phyloP scores from a whole-genome alignment of 2,888 invertebrate species.

The Lasioglossum marginatum region DNA sequence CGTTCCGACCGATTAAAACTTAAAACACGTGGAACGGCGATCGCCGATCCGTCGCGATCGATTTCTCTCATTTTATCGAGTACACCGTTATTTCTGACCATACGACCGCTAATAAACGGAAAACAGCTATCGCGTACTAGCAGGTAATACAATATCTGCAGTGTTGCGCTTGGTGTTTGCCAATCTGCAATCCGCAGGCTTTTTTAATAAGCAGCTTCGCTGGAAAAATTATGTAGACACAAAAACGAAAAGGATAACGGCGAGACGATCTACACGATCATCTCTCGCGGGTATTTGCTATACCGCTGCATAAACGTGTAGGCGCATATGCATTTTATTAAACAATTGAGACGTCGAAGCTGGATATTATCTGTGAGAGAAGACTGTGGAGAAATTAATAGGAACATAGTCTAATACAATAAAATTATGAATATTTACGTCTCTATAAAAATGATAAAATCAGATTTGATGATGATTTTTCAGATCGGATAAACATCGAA shows the following conservation, averaged over 20 bases:
- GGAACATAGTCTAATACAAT: not conserved
- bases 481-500: too few species aligned
- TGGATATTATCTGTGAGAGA: not conserved
- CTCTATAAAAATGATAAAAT: not conserved
- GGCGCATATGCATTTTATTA: too few species aligned
- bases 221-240: not conserved
- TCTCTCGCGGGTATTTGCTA: not conserved
- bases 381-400: not conserved
- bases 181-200: not conserved
- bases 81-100: not conserved
- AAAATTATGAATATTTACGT: not conserved
- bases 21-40: not conserved
- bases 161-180: not conserved
- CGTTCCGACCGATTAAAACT: not conserved
- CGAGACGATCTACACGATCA: not conserved
- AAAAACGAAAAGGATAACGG: not conserved
- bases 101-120: slow-evolving; percentile 12
- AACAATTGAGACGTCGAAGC: not conserved
- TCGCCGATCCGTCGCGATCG: not conserved
- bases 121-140: not conserved
- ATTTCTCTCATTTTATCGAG: not conserved
- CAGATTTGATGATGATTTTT: too few species aligned
- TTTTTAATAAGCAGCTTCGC: not conserved
- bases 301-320: too few species aligned
- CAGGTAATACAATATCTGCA: not conserved